These are phyloP conservation scores for Campylomormyrus tamandua DNA, from an alignment of 2,113 vertebrate species.

Conservation along the genomic window DNA sequence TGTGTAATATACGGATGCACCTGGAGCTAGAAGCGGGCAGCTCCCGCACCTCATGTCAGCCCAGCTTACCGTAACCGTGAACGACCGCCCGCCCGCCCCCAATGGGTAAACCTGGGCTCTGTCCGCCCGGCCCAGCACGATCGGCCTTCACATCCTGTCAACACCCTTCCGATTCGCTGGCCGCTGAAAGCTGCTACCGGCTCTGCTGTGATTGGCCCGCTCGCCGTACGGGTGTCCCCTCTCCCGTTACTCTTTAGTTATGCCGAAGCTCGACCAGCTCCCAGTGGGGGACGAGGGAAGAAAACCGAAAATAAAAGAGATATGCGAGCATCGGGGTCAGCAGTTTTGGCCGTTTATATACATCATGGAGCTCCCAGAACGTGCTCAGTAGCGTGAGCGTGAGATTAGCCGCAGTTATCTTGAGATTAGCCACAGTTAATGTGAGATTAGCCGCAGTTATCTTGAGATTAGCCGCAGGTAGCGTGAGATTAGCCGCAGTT, in stretches of 20 bases:
- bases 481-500: neutral
- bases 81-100: neutral
- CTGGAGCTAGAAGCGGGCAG: neutral
- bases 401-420: neutral
- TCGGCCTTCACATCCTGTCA: neutral
- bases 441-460: too few species aligned
- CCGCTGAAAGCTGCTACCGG: neutral
- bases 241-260: neutral
- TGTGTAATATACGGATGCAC: neutral
- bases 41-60: neutral
- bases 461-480: too few species aligned
- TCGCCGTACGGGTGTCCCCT: neutral
- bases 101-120: neutral
- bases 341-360: neutral
- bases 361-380: neutral
- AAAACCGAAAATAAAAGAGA: neutral
- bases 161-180: neutral
- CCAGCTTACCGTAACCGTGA: neutral
- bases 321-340: neutral
- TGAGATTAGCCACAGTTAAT: too few species aligned
- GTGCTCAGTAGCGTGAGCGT: neutral
- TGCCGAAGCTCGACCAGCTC: neutral
- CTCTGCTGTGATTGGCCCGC: neutral
- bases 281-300: neutral
- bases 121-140: neutral